phyloP scores from a whole-genome alignment of 2,113 vertebrate genomes.

The Shinisaurus crocodilurus region DNA sequence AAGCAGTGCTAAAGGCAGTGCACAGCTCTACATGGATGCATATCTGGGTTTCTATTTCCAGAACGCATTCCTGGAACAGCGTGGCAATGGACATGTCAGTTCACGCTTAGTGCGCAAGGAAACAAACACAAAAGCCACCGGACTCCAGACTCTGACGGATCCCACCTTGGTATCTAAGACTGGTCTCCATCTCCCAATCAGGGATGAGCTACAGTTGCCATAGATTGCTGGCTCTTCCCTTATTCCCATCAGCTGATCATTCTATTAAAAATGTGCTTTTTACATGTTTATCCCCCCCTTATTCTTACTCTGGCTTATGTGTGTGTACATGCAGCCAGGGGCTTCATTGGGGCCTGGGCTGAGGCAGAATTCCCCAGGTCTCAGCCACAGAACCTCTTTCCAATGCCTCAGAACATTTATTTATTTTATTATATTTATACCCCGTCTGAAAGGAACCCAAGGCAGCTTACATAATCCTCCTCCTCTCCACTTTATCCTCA shows the following conservation, averaged over 20 bases:
- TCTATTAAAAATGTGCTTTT: background rate
- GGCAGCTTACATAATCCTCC: too few species aligned
- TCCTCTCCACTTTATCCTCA: too few species aligned
- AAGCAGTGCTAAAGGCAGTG: background rate
- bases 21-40: background rate
- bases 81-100: background rate
- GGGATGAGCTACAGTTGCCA: background rate
- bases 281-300: background rate
- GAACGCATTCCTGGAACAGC: background rate
- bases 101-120: background rate
- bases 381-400: too few species aligned
- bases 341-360: too few species aligned
- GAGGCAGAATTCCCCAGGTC: too few species aligned
- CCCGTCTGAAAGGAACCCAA: too few species aligned
- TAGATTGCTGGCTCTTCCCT: background rate
- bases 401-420: background rate
- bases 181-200: background rate
- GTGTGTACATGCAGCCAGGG: background rate
- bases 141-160: background rate
- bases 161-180: background rate
- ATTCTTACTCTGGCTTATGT: too few species aligned
- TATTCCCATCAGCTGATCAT: background rate
- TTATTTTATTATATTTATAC: too few species aligned
- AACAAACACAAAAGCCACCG: background rate
- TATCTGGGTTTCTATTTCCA: accelerated